These are phyloP conservation scores for Mimachlamys varia DNA, from an alignment of 2,888 invertebrate genomes.

Conservation along the genomic window DNA sequence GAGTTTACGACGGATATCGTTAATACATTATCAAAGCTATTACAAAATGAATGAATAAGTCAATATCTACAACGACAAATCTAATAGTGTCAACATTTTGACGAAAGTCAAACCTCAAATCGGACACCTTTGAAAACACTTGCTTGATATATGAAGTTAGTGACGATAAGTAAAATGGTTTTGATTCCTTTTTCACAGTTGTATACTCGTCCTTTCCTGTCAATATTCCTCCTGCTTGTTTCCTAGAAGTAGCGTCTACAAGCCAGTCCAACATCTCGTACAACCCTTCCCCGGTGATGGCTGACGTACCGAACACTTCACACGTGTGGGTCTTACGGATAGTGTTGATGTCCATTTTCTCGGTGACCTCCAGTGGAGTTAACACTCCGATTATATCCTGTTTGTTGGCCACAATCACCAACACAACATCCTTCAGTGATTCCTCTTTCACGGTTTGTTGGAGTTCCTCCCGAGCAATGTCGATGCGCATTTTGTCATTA, in stretches of 20 bases:
- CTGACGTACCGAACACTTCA: conserved; percentile 54
- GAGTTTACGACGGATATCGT: too few species aligned
- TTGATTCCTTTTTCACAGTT: background rate
- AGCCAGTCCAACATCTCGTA: conserved; percentile 60
- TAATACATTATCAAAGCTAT: too few species aligned
- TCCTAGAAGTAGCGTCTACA: background rate
- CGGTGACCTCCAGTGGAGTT: conserved; percentile 56
- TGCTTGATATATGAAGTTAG: background rate
- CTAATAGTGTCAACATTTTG: too few species aligned
- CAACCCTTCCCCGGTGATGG: conserved; percentile 53
- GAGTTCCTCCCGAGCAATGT: conserved; percentile 59
- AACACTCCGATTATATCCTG: conserved; percentile 63
- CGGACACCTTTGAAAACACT: conserved; percentile 14
- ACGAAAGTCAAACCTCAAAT: background rate
- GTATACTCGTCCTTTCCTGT: background rate
- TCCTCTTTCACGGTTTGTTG: conserved; percentile 48
- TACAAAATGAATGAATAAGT: too few species aligned
- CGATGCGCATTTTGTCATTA: conserved; percentile 61
- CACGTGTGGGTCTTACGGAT: conserved; percentile 40
- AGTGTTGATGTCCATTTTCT: conserved; percentile 44
- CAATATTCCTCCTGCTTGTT: background rate
- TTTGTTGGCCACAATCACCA: conserved; percentile 67
- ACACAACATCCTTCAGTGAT: conserved; percentile 55
- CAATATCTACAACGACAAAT: too few species aligned
- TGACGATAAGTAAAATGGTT: background rate